Evolutionary conservation across 2,888 invertebrate species (phyloP).

Genomic region (Blomia tropicalis): DNA sequence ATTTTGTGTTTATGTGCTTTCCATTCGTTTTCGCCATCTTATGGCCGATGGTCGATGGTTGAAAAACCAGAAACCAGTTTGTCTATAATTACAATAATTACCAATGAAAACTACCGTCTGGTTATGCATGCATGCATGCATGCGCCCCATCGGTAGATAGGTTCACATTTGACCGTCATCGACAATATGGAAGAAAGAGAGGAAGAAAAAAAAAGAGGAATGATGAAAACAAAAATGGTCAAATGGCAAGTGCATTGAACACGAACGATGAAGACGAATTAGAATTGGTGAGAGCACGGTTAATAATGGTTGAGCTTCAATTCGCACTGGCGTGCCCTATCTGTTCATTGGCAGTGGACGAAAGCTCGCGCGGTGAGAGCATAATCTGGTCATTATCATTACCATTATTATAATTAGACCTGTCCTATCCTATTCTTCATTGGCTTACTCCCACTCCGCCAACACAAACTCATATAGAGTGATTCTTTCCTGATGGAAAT

Average conservation of each 20-base stretch:
- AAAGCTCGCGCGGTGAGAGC: not conserved
- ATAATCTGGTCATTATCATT: conserved; percentile 15
- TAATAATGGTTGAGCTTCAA: too few species aligned
- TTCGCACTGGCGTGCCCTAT: too few species aligned
- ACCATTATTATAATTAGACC: not conserved
- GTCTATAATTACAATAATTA: conserved; percentile 13
- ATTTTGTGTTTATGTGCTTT: not conserved
- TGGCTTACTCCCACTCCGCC: too few species aligned
- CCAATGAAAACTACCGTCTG: conserved; percentile 15
- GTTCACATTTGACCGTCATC: too few species aligned
- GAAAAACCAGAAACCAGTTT: conserved; percentile 12
- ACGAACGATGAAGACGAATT: too few species aligned
- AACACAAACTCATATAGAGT: too few species aligned
- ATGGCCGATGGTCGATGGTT: not conserved
- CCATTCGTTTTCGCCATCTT: not conserved
- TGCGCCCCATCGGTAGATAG: too few species aligned
- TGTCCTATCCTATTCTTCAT: too few species aligned
- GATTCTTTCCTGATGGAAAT: too few species aligned
- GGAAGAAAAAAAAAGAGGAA: not conserved
- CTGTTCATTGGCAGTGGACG: too few species aligned
- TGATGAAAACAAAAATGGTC: conserved; percentile 5
- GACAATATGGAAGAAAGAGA: not conserved
- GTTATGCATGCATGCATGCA: conserved; percentile 11
- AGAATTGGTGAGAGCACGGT: too few species aligned
- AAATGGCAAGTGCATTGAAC: not conserved